Evolutionary conservation across 1,140 invertebrate genomes (phyloP).

Genomic region (Drosophila repleta): DNA sequence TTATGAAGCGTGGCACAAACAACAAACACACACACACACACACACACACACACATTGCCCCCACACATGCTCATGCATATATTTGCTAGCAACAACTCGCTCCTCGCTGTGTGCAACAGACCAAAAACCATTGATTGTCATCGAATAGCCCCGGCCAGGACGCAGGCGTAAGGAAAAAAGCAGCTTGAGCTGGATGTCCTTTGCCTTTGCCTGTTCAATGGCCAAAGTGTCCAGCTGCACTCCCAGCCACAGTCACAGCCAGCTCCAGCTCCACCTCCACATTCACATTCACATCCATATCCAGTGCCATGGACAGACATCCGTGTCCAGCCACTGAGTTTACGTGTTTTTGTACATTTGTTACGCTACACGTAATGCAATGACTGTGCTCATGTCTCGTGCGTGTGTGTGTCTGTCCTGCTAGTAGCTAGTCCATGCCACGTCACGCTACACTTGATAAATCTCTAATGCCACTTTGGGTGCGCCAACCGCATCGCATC

Average conservation of each 20-base stretch:
- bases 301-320: constrained; percentile 54
- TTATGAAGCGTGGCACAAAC: constrained; percentile 78
- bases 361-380: constrained; percentile 81
- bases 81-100: constrained; percentile 37
- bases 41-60: constrained; percentile 33
- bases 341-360: constrained; percentile 82
- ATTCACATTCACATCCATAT: neutral
- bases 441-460: constrained; percentile 81
- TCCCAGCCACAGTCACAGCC: neutral
- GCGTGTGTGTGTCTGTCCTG: constrained; percentile 17
- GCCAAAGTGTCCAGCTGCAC: constrained; percentile 65
- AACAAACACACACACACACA: constrained; percentile 38
- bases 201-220: constrained; percentile 53
- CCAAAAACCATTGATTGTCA: constrained; percentile 84
- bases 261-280: constrained; percentile 20
- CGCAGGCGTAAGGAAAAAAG: constrained; percentile 48
- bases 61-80: constrained; percentile 63
- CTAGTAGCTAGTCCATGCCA: constrained; percentile 65
- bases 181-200: constrained; percentile 32
- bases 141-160: constrained; percentile 60
- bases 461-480: constrained; percentile 81
- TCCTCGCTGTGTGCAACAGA: constrained; percentile 68
- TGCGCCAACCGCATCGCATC: constrained; percentile 65
- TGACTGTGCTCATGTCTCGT: constrained; percentile 41
- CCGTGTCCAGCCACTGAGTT: constrained; percentile 45